Evolutionary conservation across 1,140 invertebrate genomes (phyloP).

Genomic region (Mycetomoellerius zeteki): DNA sequence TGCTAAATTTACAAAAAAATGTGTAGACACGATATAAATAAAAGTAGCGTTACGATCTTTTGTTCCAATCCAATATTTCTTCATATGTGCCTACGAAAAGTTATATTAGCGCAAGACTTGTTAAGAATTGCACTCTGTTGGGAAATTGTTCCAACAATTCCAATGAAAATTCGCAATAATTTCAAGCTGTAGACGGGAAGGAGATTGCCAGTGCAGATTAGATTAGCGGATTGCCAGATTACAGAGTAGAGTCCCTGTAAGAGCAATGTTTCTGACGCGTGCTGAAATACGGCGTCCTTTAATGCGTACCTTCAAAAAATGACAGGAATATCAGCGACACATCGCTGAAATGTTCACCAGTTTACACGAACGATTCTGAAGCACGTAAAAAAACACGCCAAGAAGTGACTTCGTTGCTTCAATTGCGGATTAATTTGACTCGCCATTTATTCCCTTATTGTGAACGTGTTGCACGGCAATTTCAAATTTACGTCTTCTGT

Average conservation of each 20-base stretch:
- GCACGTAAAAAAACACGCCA: slow-evolving; percentile 48
- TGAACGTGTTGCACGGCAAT: slow-evolving; percentile 14
- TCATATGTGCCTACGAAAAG: not conserved
- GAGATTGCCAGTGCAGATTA: slow-evolving; percentile 67
- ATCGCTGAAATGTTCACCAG: slow-evolving; percentile 67
- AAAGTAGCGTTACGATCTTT: too few relatives aligned
- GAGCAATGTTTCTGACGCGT: slow-evolving; percentile 59
- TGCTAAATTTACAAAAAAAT: too few relatives aligned
- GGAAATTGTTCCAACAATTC: slow-evolving; percentile 73
- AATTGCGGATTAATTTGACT: slow-evolving; percentile 73
- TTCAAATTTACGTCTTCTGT: not conserved
- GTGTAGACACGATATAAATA: too few relatives aligned
- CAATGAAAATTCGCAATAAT: slow-evolving; percentile 76
- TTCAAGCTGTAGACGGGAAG: slow-evolving; percentile 46
- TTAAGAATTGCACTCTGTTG: slow-evolving; percentile 68
- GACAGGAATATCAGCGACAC: slow-evolving; percentile 44
- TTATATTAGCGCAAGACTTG: slow-evolving; percentile 61
- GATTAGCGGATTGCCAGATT: slow-evolving; percentile 74
- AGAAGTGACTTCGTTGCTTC: slow-evolving; percentile 7
- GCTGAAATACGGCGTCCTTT: slow-evolving; percentile 64
- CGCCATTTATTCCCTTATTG: slow-evolving; percentile 51
- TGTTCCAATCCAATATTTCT: not conserved
- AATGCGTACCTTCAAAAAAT: slow-evolving; percentile 64
- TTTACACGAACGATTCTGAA: slow-evolving; percentile 63
- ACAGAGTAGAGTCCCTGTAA: slow-evolving; percentile 67